These are phyloP conservation scores for Cynaeus angustus DNA, from an alignment of 2,888 invertebrate species.

Conservation along the genomic window DNA sequence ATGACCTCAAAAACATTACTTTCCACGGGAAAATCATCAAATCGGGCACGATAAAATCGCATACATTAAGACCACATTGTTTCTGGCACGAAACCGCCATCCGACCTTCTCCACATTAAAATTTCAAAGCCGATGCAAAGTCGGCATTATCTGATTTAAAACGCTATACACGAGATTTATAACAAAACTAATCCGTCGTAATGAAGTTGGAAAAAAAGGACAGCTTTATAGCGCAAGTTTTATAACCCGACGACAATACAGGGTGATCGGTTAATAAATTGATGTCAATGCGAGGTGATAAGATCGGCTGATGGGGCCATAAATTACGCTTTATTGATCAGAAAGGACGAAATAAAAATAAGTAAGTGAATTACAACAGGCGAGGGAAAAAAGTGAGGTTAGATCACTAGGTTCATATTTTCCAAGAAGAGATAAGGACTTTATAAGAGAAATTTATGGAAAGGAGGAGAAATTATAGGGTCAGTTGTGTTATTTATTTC, in stretches of 20 bases:
- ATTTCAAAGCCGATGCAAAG: constrained; percentile 30
- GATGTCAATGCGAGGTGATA: constrained; percentile 6
- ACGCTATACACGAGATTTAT: constrained; percentile 34
- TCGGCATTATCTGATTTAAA: constrained; percentile 33
- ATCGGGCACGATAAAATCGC: constrained; percentile 42
- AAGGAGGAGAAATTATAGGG: constrained; percentile 32
- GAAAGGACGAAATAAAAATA: constrained; percentile 1
- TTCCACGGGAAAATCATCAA: constrained; percentile 35
- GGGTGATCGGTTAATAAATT: constrained; percentile 30
- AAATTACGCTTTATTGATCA: constrained; percentile 6
- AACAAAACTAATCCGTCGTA: constrained; percentile 32
- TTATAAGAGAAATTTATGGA: constrained; percentile 31
- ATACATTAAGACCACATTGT: constrained; percentile 43
- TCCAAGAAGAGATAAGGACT: constrained; percentile 21
- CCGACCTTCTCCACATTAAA: constrained; percentile 27
- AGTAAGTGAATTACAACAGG: constrained; percentile 1
- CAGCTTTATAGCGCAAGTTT: constrained; percentile 3
- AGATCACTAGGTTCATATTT: constrained; percentile 16
- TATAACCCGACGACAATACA: constrained; percentile 19
- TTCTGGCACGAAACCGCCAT: constrained; percentile 33
- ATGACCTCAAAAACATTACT: constrained; percentile 41
- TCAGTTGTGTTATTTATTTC: constrained; percentile 33
- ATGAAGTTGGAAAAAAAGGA: constrained; percentile 17
- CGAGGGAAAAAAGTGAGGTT: too few relatives aligned
- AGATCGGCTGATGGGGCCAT: not conserved